Evolutionary conservation across 2,113 vertebrate species (phyloP).

Genomic region (Aplodontia rufa): DNA sequence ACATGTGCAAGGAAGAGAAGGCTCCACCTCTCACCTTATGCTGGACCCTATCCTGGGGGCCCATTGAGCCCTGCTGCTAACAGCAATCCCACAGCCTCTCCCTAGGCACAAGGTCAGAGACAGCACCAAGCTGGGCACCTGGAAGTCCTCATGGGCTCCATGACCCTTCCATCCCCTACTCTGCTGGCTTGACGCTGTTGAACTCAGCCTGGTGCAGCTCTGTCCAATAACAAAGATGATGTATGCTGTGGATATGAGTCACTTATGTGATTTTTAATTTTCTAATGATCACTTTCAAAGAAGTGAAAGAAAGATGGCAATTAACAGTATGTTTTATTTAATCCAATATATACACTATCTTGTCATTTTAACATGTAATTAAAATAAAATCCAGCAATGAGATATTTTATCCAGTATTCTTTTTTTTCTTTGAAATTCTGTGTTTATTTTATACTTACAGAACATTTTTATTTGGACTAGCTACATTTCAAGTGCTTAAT

Average conservation of each 20-base stretch:
- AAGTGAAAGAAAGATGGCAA: background rate
- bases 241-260: rapidly evolving
- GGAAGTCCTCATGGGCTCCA: background rate
- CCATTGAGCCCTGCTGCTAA: background rate
- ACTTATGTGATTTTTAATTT: background rate
- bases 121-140: background rate
- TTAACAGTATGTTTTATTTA: background rate
- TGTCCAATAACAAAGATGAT: background rate
- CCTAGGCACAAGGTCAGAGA: background rate
- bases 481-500: background rate
- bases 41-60: too few species aligned
- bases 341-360: background rate
- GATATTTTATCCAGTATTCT: background rate
- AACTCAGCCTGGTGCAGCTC: background rate
- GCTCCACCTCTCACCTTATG: background rate
- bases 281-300: background rate
- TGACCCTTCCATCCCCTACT: background rate
- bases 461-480: background rate
- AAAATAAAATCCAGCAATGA: background rate
- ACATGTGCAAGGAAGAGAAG: background rate
- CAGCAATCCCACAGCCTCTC: too few species aligned
- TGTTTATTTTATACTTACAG: background rate
- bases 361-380: background rate
- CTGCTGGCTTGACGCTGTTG: background rate
- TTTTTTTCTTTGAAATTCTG: background rate